These are phyloP conservation scores for Ammodytes dubius DNA, from an alignment of 2,113 vertebrate genomes.

Conservation along the genomic window DNA sequence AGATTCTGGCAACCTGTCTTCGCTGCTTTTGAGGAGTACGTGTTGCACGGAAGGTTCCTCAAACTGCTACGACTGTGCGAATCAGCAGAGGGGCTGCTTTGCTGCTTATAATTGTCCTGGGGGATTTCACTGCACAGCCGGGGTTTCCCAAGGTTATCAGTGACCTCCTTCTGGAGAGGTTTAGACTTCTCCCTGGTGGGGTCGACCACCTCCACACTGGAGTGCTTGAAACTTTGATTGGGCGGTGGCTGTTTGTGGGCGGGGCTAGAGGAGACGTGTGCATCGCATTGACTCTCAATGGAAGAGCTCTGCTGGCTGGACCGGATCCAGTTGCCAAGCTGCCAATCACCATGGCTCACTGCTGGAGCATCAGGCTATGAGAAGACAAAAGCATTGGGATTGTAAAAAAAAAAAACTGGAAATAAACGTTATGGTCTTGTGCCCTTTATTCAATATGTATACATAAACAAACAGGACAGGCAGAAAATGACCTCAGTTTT, in stretches of 20 bases:
- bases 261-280: slow-evolving; percentile 34
- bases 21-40: slow-evolving; percentile 75
- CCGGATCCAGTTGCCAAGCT: slow-evolving; percentile 76
- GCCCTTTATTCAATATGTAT: background rate
- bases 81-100: slow-evolving; percentile 29
- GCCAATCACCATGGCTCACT: slow-evolving; percentile 70
- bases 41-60: slow-evolving; percentile 75
- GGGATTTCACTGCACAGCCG: slow-evolving; percentile 23
- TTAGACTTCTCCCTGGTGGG: slow-evolving; percentile 50
- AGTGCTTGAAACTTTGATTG: slow-evolving; percentile 49
- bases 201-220: slow-evolving; percentile 27
- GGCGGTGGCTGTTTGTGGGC: slow-evolving; percentile 43
- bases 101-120: slow-evolving; percentile 67
- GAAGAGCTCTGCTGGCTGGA: slow-evolving; percentile 71
- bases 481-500: slow-evolving; percentile 65
- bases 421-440: background rate
- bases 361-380: slow-evolving; percentile 52
- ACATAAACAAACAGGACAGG: background rate
- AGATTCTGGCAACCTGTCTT: slow-evolving; percentile 51
- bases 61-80: accelerated
- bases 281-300: slow-evolving; percentile 65
- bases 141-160: slow-evolving; percentile 42
- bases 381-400: background rate
- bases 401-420: background rate
- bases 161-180: slow-evolving; percentile 50